These are phyloP conservation scores for Cheumatopsyche charites DNA, from an alignment of 1,140 invertebrate species.

Conservation along the genomic window DNA sequence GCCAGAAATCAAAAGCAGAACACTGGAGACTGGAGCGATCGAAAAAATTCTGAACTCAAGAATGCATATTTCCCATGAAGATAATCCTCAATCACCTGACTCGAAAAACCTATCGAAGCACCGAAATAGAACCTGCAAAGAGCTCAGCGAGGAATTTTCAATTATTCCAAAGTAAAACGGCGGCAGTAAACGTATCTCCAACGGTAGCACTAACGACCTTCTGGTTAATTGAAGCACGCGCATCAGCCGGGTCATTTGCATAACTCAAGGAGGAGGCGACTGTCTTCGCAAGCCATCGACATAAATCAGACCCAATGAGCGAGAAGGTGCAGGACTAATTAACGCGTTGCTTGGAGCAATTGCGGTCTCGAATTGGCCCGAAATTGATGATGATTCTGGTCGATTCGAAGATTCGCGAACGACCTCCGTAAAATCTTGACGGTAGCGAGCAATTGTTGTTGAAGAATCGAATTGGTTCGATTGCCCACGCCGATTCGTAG, in stretches of 20 bases:
- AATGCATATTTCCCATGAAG: no score
- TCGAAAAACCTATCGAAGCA: no score
- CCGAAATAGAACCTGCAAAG: no score
- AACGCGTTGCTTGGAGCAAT: neutral
- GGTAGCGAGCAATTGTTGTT: conserved; percentile 12
- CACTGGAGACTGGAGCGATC: no score
- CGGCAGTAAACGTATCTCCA: neutral
- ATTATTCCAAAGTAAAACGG: neutral
- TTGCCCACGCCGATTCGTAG: conserved; percentile 24
- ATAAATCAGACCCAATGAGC: conserved; percentile 8
- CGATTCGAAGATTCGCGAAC: neutral
- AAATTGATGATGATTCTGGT: neutral
- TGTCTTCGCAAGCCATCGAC: neutral
- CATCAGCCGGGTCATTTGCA: conserved; percentile 9
- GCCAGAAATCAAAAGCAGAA: neutral
- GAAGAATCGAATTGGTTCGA: conserved; percentile 10
- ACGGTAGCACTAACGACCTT: conserved; percentile 22
- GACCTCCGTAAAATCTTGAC: neutral
- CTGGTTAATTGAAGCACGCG: conserved; percentile 16
- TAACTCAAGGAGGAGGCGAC: neutral
- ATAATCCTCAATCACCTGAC: no score
- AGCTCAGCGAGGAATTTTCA: no score
- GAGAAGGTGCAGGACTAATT: neutral
- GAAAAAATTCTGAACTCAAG: no score
- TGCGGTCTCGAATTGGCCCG: neutral